Evolutionary conservation across 2,888 invertebrate genomes (phyloP), one percentile per base, ranked within the genome.

Genomic region (Luperina testacea): DNA sequence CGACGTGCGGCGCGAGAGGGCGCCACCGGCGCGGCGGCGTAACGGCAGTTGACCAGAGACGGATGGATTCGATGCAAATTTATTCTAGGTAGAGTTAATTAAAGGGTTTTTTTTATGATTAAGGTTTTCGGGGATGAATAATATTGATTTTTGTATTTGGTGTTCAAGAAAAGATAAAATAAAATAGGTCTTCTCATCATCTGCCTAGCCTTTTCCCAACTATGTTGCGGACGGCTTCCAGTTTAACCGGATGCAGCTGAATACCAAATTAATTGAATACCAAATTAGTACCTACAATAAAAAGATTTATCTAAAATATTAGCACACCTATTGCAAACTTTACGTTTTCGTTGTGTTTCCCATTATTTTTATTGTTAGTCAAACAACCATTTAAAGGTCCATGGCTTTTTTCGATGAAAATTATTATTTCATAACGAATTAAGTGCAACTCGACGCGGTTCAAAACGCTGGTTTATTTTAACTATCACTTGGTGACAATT

Each of bases 1-100:
- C 91, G 90, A 86, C 79, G 88, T 86, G 83, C 85, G 80, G 81
- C 38, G 70, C 59, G 76, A 76, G 83, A 71, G 78, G 70, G 74
- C 70, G 75, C 70, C 78, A 70, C 72, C 85, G 80, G 81, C 38
- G 32, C 32, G 32, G 32, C 59, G 38, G 63, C 69, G 78, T 63
- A 61, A 53, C 69, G 71, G 59, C 24, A 59, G 73, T 59, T 72
- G 42, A 80, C 53, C 65, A 78, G 70, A 73, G 67, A 74, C 64
- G 32, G 38, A 69, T 48, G 53, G 51, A 27, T 74, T 32, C 65
- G 48, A 71, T 61, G 72, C 13, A 17, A 61, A 72, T 72, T 70
- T 61, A 48, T 72, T 86, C 61, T 65, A 72, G 42, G 74, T 69
- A 48, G 73, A 68, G 67, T 80, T 84, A 51, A 84, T 71, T 77